Conservation (phyloP, 2,888 invertebrate species). For the Pelosia muscerda region DNA sequence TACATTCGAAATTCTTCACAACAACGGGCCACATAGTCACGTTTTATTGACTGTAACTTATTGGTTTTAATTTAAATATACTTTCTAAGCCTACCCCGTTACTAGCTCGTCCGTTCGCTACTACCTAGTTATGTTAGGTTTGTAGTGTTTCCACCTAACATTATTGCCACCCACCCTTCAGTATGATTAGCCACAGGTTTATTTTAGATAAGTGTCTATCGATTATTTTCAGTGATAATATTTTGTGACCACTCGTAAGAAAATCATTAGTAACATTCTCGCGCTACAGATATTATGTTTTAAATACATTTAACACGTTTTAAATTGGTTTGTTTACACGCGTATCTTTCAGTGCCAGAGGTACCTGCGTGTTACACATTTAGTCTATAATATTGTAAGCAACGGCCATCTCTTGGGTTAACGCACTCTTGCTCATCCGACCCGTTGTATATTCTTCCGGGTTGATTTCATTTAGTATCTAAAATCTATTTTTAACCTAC, state of each 20-base stretch:
- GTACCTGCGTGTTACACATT: constrained; percentile 69
- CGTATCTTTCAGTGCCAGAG: constrained; percentile 66
- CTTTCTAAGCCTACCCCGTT: neutral
- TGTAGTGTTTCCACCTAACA: constrained; percentile 39
- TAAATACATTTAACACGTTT: constrained; percentile 62
- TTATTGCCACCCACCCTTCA: constrained; percentile 30
- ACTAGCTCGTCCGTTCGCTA: neutral
- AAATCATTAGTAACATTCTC: constrained; percentile 21
- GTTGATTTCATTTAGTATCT: constrained; percentile 60
- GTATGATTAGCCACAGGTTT: constrained; percentile 17
- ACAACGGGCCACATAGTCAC: too few relatives aligned
- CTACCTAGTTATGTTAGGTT: constrained; percentile 20
- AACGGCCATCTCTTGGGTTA: constrained; percentile 68
- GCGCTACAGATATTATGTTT: constrained; percentile 43
- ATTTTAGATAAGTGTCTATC: neutral
- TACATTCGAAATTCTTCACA: too few relatives aligned
- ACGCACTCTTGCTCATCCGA: constrained; percentile 72
- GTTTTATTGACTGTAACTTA: neutral
- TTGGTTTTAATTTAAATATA: too few relatives aligned
- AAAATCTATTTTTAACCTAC: constrained; percentile 45
- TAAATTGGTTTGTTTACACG: constrained; percentile 72
- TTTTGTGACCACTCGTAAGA: neutral
- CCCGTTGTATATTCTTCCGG: constrained; percentile 64
- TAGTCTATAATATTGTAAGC: constrained; percentile 71
- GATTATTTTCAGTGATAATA: neutral